Evolutionary conservation across 2,113 vertebrate species (phyloP), one percentile per base, ranked within the genome.

Genomic region (Elephantulus edwardii): DNA sequence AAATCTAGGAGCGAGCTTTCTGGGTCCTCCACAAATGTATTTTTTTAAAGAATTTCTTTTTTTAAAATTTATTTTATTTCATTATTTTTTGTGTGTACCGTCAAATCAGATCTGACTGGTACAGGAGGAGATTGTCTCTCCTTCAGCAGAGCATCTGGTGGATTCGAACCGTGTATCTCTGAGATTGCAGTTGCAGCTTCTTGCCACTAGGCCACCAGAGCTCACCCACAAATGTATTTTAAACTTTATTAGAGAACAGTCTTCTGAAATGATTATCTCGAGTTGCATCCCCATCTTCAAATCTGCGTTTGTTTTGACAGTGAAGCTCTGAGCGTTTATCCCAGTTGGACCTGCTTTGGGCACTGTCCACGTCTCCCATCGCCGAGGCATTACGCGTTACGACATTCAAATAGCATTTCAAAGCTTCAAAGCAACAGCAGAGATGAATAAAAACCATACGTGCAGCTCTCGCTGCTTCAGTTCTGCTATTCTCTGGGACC

Each of bases 361-460:
- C 6, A 5, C 7, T 1, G 22, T 40, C 22, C 16, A 1, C 8
- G 3, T 22, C 30, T 5, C 72, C 28, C 9, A 28, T 26, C 11
- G 46, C 46, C 26, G 38, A 11, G 1, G 24, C 9, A 1, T 22
- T 38, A 3, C 0, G 0, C 4, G 24, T 12, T 48, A 28, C 54
- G 17, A 16, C 33, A 5, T 46, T 35, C 64, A 19, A 82, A 48
- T 28, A 60, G 35, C n/a, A 54, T 42, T 46, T 22, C 7, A 8
- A 8, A 42, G 6, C 40, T 62, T 62, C 26, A 20, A 64, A 35
- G 9, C 3, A 48, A 12, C 3, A 26, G 4, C 6, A 7, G 22
- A 60, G n/a, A 33, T 52, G 33, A 62, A 8, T 50, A 77, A 50
- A 16, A 42, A 62, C 35, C 50, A 58, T 35, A 30, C 42, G 19